Evolutionary conservation across 2,113 vertebrate species (phyloP), one percentile per base, ranked within the genome.

Genomic region (Callionymus lyra): DNA sequence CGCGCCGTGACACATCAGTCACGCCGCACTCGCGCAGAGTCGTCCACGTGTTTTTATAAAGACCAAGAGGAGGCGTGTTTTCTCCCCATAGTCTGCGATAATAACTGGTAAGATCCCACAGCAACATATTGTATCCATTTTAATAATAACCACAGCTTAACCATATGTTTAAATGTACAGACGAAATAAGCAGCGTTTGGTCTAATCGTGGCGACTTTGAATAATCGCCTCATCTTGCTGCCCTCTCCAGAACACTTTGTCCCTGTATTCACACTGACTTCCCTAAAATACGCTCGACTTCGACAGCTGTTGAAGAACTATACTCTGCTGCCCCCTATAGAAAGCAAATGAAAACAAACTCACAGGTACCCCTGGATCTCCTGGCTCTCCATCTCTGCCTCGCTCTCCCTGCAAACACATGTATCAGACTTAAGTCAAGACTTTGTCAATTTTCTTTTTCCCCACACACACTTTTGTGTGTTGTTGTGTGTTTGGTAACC

Each of bases 371-470:
- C 83, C 84, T 1, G 74, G 61, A 21, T 2, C 45, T 13, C 82
- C 85, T 1, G 68, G 72, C 3, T 68, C 54, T 42, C 84, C 84
- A 12, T 77, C 75, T 31, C 18, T 58, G 47, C 85, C 80, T 53
- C 15, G 58, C 41, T 81, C 70, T 19, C 84, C 85, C 85, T 86
- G 72, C 52, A 70, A 73, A 62, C 33, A 62, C 44, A 81, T n/a
- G 53, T 42, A 64, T 63, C 46, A 59, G 51, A 53, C 50, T 49
- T 60, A 54, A 27, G 54, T 47, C 41, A 34, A 41, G 38, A 42
- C 52, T 44, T 16, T 53, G 34, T 42, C 36, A 18, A 27, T 8
- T 27, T 27, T 27, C 8, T 27, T 27, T 27, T 27, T 10, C 18
- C 16, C n/a, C 12, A n/a, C 35, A 27, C 38, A 16, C 12, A 6